These are phyloP conservation scores for Pammene fasciana DNA, from an alignment of 2,888 invertebrate species.

Conservation along the genomic window DNA sequence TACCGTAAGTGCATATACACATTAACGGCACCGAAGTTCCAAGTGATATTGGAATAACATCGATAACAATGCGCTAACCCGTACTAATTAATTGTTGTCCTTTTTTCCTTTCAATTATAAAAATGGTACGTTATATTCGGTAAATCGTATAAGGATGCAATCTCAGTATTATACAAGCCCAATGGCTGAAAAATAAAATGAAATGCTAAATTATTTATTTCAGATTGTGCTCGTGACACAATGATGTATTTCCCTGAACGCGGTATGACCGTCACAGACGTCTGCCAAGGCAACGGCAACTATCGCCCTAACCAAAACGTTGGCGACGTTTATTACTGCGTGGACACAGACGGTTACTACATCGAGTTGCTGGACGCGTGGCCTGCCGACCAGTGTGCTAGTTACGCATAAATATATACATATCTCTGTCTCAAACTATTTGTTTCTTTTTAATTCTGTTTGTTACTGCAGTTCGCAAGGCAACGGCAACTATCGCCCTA, in stretches of 20 bases:
- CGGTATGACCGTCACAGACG: conserved; percentile 74
- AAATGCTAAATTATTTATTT: background rate
- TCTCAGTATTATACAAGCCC: too few relatives aligned
- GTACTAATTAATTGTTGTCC: too few relatives aligned
- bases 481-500: conserved; percentile 84
- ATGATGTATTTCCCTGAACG: conserved; percentile 75
- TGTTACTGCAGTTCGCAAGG: conserved; percentile 45
- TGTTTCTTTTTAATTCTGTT: too few relatives aligned
- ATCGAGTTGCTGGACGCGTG: conserved; percentile 29
- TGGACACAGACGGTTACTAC: conserved; percentile 84
- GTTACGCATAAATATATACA: conserved; percentile 22
- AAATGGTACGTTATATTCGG: too few relatives aligned
- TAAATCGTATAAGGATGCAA: too few relatives aligned
- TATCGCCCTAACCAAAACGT: conserved; percentile 63
- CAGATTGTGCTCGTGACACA: conserved; percentile 85
- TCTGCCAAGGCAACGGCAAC: conserved; percentile 84
- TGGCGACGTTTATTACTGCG: conserved; percentile 77
- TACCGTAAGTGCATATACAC: too few relatives aligned
- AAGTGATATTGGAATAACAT: too few relatives aligned
- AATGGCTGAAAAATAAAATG: too few relatives aligned
- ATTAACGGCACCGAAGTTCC: too few relatives aligned
- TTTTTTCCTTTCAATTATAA: too few relatives aligned
- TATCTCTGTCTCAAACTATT: too few relatives aligned
- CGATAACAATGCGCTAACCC: too few relatives aligned
- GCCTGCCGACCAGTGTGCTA: conserved; percentile 36